phyloP scores from a whole-genome alignment of 1,140 invertebrate species.

The Elysia chlorotica region DNA sequence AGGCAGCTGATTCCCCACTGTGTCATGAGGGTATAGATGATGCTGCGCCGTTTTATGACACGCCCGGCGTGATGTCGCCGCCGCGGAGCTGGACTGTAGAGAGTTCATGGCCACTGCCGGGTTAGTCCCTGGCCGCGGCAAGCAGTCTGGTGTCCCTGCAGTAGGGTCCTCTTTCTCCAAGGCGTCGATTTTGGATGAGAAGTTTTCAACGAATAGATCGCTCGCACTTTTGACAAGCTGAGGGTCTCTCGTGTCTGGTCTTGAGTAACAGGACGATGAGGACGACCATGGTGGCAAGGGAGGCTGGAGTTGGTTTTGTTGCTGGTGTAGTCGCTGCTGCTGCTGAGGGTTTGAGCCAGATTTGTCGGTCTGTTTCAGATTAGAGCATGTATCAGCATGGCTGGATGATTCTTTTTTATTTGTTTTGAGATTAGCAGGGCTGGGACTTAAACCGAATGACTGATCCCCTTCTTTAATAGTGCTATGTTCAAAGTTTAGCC shows the following conservation, averaged over 20 bases:
- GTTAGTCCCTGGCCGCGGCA: neutral
- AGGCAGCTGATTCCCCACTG: too few species aligned
- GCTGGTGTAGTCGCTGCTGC: neutral
- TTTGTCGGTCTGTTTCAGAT: too few species aligned
- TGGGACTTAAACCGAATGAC: neutral
- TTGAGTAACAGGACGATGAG: too few species aligned
- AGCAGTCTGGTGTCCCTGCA: neutral
- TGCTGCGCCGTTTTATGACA: neutral
- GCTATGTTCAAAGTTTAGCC: neutral
- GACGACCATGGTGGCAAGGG: too few species aligned
- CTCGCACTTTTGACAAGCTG: neutral
- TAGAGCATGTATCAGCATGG: neutral
- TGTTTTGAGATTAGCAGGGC: neutral
- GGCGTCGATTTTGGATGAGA: neutral
- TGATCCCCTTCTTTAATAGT: neutral
- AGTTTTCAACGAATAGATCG: conserved; percentile 1
- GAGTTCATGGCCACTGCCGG: neutral
- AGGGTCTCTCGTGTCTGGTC: neutral
- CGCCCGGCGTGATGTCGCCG: too few species aligned
- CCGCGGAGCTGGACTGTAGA: too few species aligned
- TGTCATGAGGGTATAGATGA: neutral
- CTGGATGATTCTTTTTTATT: neutral
- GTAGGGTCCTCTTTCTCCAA: neutral
- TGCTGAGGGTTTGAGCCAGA: neutral
- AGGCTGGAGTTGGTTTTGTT: too few species aligned